Conservation (phyloP, 2,888 invertebrate genomes). For the Blera fallax region DNA sequence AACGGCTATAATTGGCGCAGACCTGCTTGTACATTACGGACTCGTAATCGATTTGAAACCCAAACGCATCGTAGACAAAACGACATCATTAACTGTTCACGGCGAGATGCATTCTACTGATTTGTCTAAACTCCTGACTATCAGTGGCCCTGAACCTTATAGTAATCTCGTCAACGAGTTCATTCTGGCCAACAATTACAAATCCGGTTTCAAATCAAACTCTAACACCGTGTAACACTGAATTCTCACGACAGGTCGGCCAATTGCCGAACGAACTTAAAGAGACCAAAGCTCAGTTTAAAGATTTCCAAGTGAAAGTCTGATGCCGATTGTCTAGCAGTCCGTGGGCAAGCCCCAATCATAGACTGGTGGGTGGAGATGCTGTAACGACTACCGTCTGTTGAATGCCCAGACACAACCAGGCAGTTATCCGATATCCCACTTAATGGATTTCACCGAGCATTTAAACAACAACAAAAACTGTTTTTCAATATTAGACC, state of each 20-base stretch:
- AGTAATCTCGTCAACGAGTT: too few species aligned
- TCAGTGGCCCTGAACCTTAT: too few species aligned
- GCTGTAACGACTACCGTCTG: constrained; percentile 12
- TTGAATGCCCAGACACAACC: constrained; percentile 73
- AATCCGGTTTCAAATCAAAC: not conserved
- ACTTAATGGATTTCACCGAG: constrained; percentile 3
- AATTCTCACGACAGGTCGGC: constrained; percentile 15
- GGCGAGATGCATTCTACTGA: not conserved
- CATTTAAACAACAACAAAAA: not conserved
- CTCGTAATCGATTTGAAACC: not conserved
- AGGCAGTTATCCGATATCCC: constrained; percentile 76
- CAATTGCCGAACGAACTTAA: not conserved
- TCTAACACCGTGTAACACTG: not conserved
- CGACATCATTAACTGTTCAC: not conserved
- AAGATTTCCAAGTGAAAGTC: not conserved
- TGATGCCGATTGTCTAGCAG: not conserved
- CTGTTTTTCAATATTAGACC: constrained; percentile 10
- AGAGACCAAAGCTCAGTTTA: not conserved
- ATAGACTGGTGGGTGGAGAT: constrained; percentile 4
- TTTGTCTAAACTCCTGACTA: too few species aligned
- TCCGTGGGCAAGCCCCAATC: constrained; percentile 4
- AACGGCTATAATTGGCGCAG: too few species aligned
- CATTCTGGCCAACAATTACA: not conserved
- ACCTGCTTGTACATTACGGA: too few species aligned
- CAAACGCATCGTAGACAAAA: constrained; percentile 2